A percentile compares a stretch with the other conserved stretches of the same genome.
Conservation (phyloP, 2,113 vertebrate species). For the Phainopepla nitens region DNA sequence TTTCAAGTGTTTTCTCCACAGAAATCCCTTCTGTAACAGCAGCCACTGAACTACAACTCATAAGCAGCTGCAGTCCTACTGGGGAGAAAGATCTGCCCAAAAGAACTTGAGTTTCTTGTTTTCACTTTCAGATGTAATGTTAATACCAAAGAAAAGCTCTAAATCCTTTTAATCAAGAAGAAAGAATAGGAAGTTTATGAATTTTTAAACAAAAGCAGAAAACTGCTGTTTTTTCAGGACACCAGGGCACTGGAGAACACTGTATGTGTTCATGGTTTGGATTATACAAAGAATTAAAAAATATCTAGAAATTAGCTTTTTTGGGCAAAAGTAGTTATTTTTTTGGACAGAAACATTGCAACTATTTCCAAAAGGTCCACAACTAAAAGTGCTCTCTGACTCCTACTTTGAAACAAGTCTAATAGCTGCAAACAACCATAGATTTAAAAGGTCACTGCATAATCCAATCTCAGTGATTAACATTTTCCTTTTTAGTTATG, state of each 20-base stretch:
- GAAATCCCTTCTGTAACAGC: background rate
- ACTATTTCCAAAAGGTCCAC: background rate
- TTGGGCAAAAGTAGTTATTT: background rate
- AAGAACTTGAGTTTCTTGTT: background rate
- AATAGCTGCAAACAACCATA: background rate
- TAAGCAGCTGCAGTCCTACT: background rate
- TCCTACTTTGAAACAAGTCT: background rate
- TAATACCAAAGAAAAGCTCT: background rate
- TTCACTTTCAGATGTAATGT: background rate
- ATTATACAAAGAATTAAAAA: background rate
- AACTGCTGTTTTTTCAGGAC: background rate
- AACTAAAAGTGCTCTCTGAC: background rate
- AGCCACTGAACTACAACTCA: background rate
- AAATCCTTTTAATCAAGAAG: background rate
- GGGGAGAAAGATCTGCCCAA: background rate
- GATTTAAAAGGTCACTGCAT: slow-evolving; percentile 35
- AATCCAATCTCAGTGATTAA: slow-evolving; percentile 17
- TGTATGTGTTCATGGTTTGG: background rate
- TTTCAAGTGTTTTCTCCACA: background rate
- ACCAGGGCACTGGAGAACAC: background rate
- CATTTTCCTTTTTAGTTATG: background rate
- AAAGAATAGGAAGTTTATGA: background rate
- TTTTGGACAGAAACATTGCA: background rate
- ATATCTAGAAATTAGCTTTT: background rate
- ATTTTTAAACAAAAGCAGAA: background rate